Conservation (phyloP, 2,113 vertebrate genomes). For the Sceloporus undulatus region DNA sequence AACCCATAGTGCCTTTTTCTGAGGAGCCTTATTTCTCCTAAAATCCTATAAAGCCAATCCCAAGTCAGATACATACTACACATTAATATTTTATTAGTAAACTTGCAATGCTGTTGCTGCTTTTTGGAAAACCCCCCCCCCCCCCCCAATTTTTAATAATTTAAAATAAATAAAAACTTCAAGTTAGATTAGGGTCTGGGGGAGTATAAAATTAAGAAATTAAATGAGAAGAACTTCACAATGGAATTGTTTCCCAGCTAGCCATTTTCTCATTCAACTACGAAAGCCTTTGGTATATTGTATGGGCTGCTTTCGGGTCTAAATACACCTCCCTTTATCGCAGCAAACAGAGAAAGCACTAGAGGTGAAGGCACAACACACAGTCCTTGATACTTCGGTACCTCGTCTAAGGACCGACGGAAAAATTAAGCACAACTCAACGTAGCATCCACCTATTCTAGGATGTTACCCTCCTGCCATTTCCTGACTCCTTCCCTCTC, state of each 20-base stretch:
- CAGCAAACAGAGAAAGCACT: background rate
- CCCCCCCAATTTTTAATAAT: background rate
- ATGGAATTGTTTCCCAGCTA: background rate
- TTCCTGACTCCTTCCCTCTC: background rate
- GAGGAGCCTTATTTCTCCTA: too few species aligned
- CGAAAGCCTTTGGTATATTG: too few species aligned
- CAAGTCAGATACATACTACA: too few species aligned
- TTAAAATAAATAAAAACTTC: background rate
- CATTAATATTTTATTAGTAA: background rate
- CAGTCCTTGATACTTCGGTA: background rate
- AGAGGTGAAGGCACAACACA: background rate
- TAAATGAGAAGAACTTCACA: background rate
- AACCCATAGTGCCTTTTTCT: too few species aligned
- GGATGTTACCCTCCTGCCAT: background rate
- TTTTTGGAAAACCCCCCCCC: slow-evolving; percentile 1
- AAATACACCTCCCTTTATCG: background rate
- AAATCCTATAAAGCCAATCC: too few species aligned
- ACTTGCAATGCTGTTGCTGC: background rate
- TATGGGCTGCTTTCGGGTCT: background rate
- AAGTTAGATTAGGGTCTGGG: background rate
- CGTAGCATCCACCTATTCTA: background rate
- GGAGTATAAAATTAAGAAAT: background rate
- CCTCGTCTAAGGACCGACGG: background rate
- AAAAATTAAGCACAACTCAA: background rate
- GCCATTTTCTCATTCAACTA: too few species aligned